phyloP scores from a whole-genome alignment of 2,113 vertebrate genomes.

The Delphinus delphis region DNA sequence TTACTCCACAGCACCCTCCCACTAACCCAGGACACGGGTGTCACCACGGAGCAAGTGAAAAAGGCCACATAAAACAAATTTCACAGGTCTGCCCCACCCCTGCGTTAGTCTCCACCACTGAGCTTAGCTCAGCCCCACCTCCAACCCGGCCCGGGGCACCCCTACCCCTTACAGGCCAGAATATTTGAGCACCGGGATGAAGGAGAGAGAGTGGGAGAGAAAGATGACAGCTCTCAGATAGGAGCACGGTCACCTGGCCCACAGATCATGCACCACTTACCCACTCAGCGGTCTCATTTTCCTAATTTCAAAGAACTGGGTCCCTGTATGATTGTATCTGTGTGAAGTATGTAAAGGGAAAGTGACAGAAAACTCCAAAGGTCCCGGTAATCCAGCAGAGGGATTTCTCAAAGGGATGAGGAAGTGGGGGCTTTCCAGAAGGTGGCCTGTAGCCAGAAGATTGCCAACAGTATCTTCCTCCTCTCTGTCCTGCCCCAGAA shows the following conservation, averaged over 20 bases:
- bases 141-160: neutral
- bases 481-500: neutral
- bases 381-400: neutral
- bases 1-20: neutral
- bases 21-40: neutral
- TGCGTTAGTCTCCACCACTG: neutral
- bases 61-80: neutral
- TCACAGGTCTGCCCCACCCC: neutral
- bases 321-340: constrained; percentile 99
- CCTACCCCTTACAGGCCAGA: neutral
- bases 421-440: neutral
- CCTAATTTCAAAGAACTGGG: constrained; percentile 98
- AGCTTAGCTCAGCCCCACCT: neutral
- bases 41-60: neutral
- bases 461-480: neutral
- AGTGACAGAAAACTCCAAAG: constrained; percentile 35
- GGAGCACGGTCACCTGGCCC: neutral
- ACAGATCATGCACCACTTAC: constrained; percentile 84
- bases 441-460: neutral
- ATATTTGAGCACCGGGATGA: neutral
- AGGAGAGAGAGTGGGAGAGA: neutral
- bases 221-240: neutral
- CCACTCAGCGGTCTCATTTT: constrained; percentile 96
- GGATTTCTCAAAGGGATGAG: neutral
- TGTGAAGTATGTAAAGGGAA: constrained; percentile 82